A percentile compares a stretch with the other conserved stretches of the same genome.
These are phyloP conservation scores for Ispidina lecontei DNA, from an alignment of 2,797 vertebrate genomes.

Conservation along the genomic window DNA sequence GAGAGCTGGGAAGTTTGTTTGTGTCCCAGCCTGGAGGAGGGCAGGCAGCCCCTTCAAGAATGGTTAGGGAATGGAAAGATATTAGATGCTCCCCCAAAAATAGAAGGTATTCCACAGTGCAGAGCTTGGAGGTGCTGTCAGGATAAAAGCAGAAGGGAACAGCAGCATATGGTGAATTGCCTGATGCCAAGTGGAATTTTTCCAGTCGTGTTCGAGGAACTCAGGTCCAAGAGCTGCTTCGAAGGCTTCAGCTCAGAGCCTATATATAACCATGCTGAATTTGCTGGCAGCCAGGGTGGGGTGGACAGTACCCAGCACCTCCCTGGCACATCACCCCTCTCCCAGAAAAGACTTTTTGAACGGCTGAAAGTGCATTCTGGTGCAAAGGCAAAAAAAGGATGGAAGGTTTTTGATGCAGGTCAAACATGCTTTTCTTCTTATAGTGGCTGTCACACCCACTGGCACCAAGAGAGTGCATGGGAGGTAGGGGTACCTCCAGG, in stretches of 20 bases:
- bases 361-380: background rate
- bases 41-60: background rate
- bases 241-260: constrained; percentile 22
- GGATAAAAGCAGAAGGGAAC: constrained; percentile 34
- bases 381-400: background rate
- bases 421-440: background rate
- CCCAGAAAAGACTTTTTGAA: background rate
- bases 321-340: background rate
- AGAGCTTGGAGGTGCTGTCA: background rate
- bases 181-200: constrained; percentile 49
- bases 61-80: constrained; percentile 20
- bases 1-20: background rate
- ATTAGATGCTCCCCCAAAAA: constrained; percentile 22
- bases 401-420: background rate
- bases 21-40: background rate
- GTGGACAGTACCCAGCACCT: background rate
- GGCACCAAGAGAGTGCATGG: background rate
- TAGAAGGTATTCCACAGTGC: constrained; percentile 33
- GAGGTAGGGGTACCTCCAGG: background rate
- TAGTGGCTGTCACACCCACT: background rate
- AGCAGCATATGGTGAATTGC: constrained; percentile 27
- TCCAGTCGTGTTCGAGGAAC: constrained; percentile 36
- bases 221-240: constrained; percentile 34
- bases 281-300: background rate
- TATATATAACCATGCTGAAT: constrained; percentile 50